These are phyloP conservation scores for Callinectes sapidus DNA, from an alignment of 2,888 invertebrate species.

Conservation along the genomic window DNA sequence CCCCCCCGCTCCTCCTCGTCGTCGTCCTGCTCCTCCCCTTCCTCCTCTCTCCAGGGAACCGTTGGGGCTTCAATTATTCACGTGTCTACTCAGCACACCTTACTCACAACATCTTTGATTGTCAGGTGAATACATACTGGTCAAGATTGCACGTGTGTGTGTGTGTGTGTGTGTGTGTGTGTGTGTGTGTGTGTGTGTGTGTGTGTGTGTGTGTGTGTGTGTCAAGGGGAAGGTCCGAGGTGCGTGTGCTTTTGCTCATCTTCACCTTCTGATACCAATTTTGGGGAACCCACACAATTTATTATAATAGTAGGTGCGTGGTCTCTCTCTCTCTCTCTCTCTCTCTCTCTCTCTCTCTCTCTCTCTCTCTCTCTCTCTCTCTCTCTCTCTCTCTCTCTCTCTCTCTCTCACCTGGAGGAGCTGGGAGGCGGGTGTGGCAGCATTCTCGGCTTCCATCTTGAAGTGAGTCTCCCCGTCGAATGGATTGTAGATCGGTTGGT, in stretches of 20 bases:
- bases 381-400: constrained; percentile 45
- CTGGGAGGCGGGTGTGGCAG: constrained; percentile 29
- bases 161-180: constrained; percentile 19
- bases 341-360: neutral
- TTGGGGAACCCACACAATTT: neutral
- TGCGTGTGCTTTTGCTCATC: neutral
- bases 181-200: constrained; percentile 41
- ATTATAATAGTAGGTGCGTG: neutral
- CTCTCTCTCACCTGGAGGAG: constrained; percentile 5
- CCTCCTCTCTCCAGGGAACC: neutral
- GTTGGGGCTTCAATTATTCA: neutral
- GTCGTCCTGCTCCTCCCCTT: neutral
- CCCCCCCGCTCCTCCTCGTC: too few species aligned
- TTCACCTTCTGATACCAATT: neutral
- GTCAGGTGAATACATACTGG: neutral
- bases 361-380: constrained; percentile 40
- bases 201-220: constrained; percentile 30
- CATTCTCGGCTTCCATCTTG: constrained; percentile 43
- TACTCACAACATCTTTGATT: neutral
- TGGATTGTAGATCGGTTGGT: constrained; percentile 35
- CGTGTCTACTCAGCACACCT: neutral
- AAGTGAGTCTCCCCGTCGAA: constrained; percentile 6
- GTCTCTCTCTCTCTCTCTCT: constrained; percentile 7
- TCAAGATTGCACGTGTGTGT: neutral
- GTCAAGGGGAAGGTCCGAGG: neutral